Percentiles rank a stretch among this genome's conserved stretches.
phyloP scores from a whole-genome alignment of 1,140 invertebrate genomes.

The Tetramorium alpestre region DNA sequence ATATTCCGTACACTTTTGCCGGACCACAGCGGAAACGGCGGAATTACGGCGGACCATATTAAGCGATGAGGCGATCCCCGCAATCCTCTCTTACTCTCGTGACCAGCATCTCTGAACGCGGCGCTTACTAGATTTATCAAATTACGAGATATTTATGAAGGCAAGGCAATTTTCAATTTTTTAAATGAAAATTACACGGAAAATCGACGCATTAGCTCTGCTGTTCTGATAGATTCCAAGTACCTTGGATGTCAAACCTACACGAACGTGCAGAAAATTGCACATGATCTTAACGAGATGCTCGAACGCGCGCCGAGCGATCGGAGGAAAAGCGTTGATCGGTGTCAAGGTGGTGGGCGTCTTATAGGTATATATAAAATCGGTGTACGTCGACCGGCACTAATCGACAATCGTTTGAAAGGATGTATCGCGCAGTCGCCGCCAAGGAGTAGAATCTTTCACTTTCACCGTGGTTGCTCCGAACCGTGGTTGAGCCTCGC shows the following conservation, averaged over 20 bases:
- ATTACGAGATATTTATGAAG: constrained; percentile 15
- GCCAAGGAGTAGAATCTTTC: constrained; percentile 71
- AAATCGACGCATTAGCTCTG: neutral
- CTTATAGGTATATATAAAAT: constrained; percentile 31
- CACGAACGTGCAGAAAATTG: constrained; percentile 8
- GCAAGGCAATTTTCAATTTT: constrained; percentile 5
- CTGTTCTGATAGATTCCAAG: neutral
- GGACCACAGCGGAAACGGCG: constrained; percentile 23
- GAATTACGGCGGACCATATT: constrained; percentile 42
- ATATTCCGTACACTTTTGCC: constrained; percentile 36
- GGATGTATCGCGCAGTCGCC: constrained; percentile 64
- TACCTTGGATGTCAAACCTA: neutral
- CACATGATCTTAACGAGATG: constrained; percentile 18
- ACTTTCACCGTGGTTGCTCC: constrained; percentile 76
- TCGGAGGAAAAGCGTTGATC: constrained; percentile 38
- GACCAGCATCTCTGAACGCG: neutral
- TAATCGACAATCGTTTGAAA: constrained; percentile 72
- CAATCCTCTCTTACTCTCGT: constrained; percentile 12
- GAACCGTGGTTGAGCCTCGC: constrained; percentile 72
- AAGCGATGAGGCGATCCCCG: constrained; percentile 7
- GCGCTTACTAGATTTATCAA: neutral
- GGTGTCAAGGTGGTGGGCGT: constrained; percentile 50
- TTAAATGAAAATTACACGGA: neutral
- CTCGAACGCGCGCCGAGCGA: constrained; percentile 9
- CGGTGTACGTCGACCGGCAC: constrained; percentile 38